Percentiles rank a stretch among this genome's conserved stretches.
Conservation (phyloP, 1,140 invertebrate species). For the Zeugodacus cucurbitae region DNA sequence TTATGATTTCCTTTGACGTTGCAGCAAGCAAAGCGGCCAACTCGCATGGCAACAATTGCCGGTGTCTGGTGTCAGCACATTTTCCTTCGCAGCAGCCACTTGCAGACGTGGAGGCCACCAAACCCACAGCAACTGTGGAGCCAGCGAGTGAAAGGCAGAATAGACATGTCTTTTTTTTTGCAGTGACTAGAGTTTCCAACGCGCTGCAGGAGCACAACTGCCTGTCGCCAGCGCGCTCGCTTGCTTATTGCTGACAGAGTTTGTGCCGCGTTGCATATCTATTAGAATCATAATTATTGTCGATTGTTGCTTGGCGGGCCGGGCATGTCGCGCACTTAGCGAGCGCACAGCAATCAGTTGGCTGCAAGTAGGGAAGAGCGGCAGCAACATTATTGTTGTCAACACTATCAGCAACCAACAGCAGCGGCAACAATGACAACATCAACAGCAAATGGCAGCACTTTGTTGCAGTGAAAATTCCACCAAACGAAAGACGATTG, state of each 20-base stretch:
- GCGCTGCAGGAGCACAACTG: neutral
- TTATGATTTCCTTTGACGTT: slow-evolving; percentile 23
- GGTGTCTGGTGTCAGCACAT: neutral
- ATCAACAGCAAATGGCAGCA: neutral
- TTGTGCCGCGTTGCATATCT: neutral
- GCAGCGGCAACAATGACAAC: neutral
- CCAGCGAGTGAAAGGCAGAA: neutral
- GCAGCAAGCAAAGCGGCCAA: neutral
- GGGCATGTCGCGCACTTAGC: neutral
- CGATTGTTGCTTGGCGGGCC: neutral
- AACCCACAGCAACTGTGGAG: neutral
- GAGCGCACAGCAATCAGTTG: neutral
- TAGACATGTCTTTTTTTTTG: neutral
- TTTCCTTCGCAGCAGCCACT: neutral
- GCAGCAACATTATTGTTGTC: slow-evolving; percentile 17
- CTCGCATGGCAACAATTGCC: neutral
- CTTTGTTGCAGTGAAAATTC: neutral
- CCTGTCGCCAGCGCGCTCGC: neutral
- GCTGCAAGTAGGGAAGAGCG: neutral
- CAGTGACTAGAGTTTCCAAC: neutral
- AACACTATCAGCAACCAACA: slow-evolving; percentile 21
- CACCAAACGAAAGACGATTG: neutral
- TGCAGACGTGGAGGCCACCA: neutral
- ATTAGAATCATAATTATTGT: slow-evolving; percentile 30
- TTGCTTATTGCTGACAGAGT: neutral